phyloP scores from a whole-genome alignment of 2,797 vertebrate genomes.

The Cossypha niveicapilla region DNA sequence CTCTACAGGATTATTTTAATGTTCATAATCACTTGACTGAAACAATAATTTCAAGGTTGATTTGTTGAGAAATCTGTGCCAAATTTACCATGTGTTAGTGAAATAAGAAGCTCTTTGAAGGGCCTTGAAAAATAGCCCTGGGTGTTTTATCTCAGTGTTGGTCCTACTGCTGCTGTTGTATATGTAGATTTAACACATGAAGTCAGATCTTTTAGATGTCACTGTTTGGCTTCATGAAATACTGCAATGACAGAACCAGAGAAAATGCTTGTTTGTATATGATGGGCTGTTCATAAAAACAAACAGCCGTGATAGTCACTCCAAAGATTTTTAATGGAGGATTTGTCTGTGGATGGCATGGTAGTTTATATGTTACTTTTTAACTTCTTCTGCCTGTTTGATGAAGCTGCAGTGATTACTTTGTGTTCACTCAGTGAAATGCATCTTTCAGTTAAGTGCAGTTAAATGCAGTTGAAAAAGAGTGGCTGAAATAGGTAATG shows the following conservation, averaged over 20 bases:
- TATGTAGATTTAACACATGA: background rate
- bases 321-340: background rate
- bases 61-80: background rate
- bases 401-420: background rate
- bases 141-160: background rate
- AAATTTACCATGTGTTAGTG: background rate
- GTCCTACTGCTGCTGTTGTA: background rate
- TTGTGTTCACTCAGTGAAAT: background rate
- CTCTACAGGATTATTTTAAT: background rate
- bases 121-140: background rate
- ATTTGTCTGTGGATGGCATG: background rate
- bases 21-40: background rate
- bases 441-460: background rate
- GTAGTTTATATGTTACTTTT: background rate
- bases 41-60: background rate
- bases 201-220: background rate
- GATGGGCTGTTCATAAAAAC: background rate
- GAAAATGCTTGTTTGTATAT: background rate
- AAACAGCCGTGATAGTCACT: background rate
- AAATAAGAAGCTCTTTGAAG: background rate
- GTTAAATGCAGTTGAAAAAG: background rate
- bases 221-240: background rate
- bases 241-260: background rate
- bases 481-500: background rate
- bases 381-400: background rate